Conservation (phyloP, 2,797 vertebrate genomes). For the Staurois parvus region DNA sequence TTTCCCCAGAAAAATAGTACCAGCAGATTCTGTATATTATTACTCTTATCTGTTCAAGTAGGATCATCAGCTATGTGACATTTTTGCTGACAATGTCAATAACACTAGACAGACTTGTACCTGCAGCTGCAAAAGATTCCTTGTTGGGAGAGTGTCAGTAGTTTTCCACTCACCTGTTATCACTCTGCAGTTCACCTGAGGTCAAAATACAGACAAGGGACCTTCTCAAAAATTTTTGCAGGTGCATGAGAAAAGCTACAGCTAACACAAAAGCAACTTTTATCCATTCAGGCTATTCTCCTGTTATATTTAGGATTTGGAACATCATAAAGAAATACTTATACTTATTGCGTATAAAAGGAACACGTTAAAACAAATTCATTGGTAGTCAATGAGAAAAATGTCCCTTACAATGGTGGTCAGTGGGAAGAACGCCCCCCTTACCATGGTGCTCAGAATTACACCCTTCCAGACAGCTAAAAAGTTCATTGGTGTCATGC, state of each 20-base stretch:
- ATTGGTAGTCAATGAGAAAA: too few species aligned
- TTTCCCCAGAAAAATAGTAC: neutral
- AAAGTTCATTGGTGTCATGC: too few species aligned
- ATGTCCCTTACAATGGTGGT: too few species aligned
- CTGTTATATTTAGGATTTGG: neutral
- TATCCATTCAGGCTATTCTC: neutral
- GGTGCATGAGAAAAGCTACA: neutral
- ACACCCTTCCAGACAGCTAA: too few species aligned
- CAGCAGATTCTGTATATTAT: conserved; percentile 36
- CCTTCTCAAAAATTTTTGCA: neutral
- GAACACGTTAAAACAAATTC: too few species aligned
- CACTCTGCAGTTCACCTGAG: neutral
- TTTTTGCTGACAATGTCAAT: neutral
- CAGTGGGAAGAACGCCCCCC: too few species aligned
- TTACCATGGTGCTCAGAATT: too few species aligned
- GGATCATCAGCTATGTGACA: conserved; percentile 8
- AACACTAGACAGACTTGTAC: neutral
- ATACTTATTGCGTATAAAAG: too few species aligned
- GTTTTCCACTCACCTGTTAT: conserved; percentile 36
- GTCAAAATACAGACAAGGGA: neutral
- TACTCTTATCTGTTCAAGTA: neutral
- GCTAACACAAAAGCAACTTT: neutral
- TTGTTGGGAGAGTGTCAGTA: conserved; percentile 24
- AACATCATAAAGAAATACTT: too few species aligned
- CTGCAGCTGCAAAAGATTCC: conserved; percentile 20